Evolutionary conservation across 2,888 invertebrate species (phyloP).

Genomic region (Papilio protenor): DNA sequence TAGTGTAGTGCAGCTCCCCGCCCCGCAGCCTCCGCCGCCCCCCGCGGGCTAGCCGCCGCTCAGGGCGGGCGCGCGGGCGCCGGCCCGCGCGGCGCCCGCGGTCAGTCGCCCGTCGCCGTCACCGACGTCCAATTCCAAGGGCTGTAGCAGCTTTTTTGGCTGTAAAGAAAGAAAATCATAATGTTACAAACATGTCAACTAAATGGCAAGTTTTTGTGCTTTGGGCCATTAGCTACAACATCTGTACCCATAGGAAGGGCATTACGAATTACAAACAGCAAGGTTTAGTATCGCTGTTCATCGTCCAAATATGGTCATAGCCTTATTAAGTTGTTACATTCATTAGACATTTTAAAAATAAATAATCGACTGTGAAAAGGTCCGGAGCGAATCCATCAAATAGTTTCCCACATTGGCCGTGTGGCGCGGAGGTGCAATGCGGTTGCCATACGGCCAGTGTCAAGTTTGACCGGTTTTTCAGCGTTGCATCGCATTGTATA

Average conservation of each 20-base stretch:
- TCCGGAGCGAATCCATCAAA: conserved; percentile 23
- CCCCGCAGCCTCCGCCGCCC: conserved; percentile 6
- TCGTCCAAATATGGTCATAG: not conserved
- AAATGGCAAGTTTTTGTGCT: not conserved
- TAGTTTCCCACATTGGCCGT: conserved; percentile 24
- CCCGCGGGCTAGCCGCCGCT: conserved; percentile 49
- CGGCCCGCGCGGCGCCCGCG: conserved; percentile 82
- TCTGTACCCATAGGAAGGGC: not conserved
- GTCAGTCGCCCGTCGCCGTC: conserved; percentile 87
- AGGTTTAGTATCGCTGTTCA: not conserved
- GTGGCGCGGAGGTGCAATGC: conserved; percentile 6
- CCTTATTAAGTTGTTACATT: conserved; percentile 1
- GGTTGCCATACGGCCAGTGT: conserved; percentile 27
- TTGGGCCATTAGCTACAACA: too few relatives aligned
- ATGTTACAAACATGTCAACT: not conserved
- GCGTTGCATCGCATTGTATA: conserved; percentile 20
- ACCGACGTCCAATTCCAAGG: conserved; percentile 87
- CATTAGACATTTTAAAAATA: conserved; percentile 11
- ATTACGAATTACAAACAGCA: too few relatives aligned
- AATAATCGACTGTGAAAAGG: conserved; percentile 10
- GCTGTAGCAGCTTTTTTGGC: conserved; percentile 85
- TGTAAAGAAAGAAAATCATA: conserved; percentile 65
- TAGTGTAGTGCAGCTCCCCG: conserved; percentile 34
- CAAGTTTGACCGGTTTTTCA: conserved; percentile 41
- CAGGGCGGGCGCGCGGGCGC: conserved; percentile 75